Base-by-base conservation (phyloP, 1,140 invertebrate genomes). In the Bombus difficillimus region DNA sequence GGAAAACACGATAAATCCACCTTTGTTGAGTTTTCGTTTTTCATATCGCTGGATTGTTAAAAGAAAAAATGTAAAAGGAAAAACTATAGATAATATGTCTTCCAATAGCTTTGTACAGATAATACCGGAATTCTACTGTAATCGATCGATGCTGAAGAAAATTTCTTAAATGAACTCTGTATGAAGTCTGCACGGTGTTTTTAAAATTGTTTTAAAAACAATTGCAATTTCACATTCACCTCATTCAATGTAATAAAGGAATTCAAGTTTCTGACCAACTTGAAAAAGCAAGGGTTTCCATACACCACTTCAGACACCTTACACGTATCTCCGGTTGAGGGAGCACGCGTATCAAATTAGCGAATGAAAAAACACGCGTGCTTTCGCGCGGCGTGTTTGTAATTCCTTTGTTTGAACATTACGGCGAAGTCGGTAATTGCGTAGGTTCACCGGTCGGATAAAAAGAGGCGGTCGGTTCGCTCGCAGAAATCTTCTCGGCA, bases 381-480 rank as follows among this genome's bases (percentile, higher is more conserved):
- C 57, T 81, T 39, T 74, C 59, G 57, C 41, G 68, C 22, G n/a
- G 75, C 68, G 77, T 74, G 69, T 74, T 74, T 37, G 83, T 32
- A 37, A 85, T 80, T 37, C 71, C 68, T 85, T 81, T 85, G 74
- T 83, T 83, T 66, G 32, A 62, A 66, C 68, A 75, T 74, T 72
- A 79, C 34, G 15, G 28, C 74, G 81, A 78, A 84, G 74, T 79
- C 74, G 59, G 66, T 76, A 66, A 43, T 62, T 59, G 73, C 77
- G 39, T 53, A 78, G n/a, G 78, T 75, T 85, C 86, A 80, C 86
- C 77, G 32, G 82, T n/a, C 34, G 82, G 57, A 83, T 81, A 79
- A 87, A 90, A 90, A 88, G 41, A 81, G 81, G 64, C 71, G 86
- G 62, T 66, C 74, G 69, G 66, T n/a, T n/a, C 25, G 82, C 28